Evolutionary conservation across 2,113 vertebrate genomes (phyloP).

Genomic region (Solea solea): DNA sequence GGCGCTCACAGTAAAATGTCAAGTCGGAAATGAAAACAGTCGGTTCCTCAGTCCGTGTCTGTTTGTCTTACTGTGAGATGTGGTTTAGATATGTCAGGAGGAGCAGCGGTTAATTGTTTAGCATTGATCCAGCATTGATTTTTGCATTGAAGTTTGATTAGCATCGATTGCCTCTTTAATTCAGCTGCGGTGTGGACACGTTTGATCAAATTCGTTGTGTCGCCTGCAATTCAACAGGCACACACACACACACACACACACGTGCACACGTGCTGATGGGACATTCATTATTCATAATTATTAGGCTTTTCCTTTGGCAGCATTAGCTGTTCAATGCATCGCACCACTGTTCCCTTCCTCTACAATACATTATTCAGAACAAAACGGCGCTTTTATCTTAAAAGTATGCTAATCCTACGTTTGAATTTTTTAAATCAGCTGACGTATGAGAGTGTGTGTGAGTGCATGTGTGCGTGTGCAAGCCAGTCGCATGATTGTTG

Average conservation of each 20-base stretch:
- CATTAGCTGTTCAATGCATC: constrained; percentile 68
- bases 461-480: constrained; percentile 4
- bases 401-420: constrained; percentile 77
- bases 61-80: constrained; percentile 25
- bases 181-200: constrained; percentile 52
- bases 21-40: constrained; percentile 33
- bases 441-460: constrained; percentile 49
- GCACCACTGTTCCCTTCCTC: constrained; percentile 65
- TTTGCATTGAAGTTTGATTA: constrained; percentile 39
- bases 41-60: constrained; percentile 14
- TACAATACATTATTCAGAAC: constrained; percentile 77
- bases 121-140: constrained; percentile 58
- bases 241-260: constrained; percentile 31
- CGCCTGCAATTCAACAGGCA: constrained; percentile 28
- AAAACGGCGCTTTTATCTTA: constrained; percentile 74
- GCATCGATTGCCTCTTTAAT: constrained; percentile 47
- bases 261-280: constrained; percentile 56
- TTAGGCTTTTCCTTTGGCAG: constrained; percentile 73
- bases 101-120: constrained; percentile 51
- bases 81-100: constrained; percentile 19
- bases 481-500: constrained; percentile 54
- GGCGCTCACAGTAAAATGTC: constrained; percentile 37
- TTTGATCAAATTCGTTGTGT: constrained; percentile 64
- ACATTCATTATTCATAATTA: constrained; percentile 76
- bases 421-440: constrained; percentile 79